Evolutionary conservation across 2,888 invertebrate genomes (phyloP).

Genomic region (Anodontia alba): DNA sequence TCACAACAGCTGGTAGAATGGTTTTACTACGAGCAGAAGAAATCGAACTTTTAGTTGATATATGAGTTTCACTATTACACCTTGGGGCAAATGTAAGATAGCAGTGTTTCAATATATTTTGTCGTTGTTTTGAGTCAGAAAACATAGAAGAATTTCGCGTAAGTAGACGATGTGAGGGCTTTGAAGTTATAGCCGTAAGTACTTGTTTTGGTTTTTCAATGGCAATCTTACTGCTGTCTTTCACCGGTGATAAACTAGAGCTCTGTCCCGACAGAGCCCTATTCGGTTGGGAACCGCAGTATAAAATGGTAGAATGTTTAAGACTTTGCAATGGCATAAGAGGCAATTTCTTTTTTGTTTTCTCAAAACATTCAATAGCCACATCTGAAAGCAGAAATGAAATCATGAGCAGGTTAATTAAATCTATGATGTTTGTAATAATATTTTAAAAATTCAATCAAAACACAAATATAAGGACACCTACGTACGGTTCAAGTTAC

Average conservation of each 20-base stretch:
- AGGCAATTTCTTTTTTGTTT: conserved; percentile 76
- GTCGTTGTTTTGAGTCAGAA: conserved; percentile 21
- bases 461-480: too few species aligned
- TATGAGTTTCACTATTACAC: background rate
- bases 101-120: conserved; percentile 38
- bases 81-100: background rate
- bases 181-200: conserved; percentile 40
- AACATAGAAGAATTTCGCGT: conserved; percentile 51
- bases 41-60: background rate
- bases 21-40: background rate
- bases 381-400: conserved; percentile 74
- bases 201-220: conserved; percentile 53
- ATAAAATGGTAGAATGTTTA: conserved; percentile 73
- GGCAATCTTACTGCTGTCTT: conserved; percentile 57
- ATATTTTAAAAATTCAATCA: too few species aligned
- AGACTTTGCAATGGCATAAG: conserved; percentile 80
- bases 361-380: conserved; percentile 83
- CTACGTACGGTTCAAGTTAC: too few species aligned
- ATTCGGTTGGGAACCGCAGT: conserved; percentile 75
- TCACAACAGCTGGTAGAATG: background rate
- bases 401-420: background rate
- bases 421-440: too few species aligned
- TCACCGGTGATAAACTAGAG: conserved; percentile 76
- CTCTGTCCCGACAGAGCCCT: conserved; percentile 65
- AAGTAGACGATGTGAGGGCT: conserved; percentile 36